A percentile compares a stretch with the other conserved stretches of the same genome.
Conservation (phyloP, 1,140 invertebrate genomes). For the Chironomus striatipennis region DNA sequence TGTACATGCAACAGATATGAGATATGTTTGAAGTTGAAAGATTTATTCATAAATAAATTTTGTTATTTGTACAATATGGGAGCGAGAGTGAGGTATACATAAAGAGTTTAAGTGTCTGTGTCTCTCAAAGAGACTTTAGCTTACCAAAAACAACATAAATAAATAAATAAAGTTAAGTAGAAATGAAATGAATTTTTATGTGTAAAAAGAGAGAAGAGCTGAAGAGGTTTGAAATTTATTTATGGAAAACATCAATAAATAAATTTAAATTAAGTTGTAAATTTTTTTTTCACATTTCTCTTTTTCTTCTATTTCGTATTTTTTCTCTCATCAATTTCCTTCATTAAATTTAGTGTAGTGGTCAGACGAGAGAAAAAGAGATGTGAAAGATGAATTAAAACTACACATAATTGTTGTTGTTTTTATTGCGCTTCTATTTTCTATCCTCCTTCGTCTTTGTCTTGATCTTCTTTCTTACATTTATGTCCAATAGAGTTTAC, state of each 20-base stretch:
- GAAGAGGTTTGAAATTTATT: slow-evolving; percentile 12
- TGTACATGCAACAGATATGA: too few relatives aligned
- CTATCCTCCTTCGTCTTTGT: neutral
- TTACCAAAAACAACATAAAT: neutral
- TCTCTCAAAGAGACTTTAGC: neutral
- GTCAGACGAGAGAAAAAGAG: neutral
- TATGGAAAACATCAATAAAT: slow-evolving; percentile 24
- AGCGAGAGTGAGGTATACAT: neutral
- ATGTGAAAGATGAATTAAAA: neutral
- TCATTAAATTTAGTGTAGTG: slow-evolving; percentile 5
- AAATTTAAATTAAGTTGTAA: slow-evolving; percentile 23
- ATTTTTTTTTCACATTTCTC: neutral
- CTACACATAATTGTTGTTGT: slow-evolving; percentile 12
- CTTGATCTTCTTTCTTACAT: neutral
- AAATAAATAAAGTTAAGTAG: slow-evolving; percentile 11
- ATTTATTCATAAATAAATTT: too few relatives aligned
- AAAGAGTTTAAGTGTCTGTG: neutral
- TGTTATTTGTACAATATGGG: neutral
- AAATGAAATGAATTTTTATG: neutral
- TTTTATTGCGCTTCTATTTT: neutral
- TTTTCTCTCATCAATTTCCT: neutral
- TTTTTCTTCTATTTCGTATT: neutral
- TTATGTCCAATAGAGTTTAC: neutral
- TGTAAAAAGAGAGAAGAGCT: neutral
- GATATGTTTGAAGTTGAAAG: too few relatives aligned